Conservation (phyloP, 1,140 invertebrate genomes). For the Lerema accius region DNA sequence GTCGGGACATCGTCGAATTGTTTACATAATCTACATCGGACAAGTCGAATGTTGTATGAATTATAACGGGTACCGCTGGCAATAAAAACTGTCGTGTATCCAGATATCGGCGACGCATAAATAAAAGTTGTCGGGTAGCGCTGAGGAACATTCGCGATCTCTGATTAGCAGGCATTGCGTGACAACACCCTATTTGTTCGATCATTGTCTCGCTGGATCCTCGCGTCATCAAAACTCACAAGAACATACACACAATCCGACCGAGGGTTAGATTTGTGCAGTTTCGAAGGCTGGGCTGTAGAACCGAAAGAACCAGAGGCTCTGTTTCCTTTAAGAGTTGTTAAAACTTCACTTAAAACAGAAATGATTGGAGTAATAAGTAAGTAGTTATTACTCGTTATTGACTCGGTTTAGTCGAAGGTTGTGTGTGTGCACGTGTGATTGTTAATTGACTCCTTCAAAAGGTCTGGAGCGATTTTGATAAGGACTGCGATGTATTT, state of each 20-base stretch:
- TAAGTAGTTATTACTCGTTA: no score
- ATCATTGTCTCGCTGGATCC: conserved; percentile 69
- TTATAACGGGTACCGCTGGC: conserved; percentile 53
- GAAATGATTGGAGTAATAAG: no score
- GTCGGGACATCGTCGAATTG: conserved; percentile 1
- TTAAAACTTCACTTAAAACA: no score
- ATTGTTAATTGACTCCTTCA: no score
- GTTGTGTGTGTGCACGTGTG: no score
- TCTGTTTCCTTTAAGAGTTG: no score
- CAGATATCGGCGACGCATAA: conserved; percentile 68
- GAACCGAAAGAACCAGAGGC: no score
- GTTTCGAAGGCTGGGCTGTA: not conserved
- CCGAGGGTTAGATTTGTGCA: not conserved
- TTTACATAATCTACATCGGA: conserved; percentile 32
- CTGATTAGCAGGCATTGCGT: conserved; percentile 70
- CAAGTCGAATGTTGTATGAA: conserved; percentile 50
- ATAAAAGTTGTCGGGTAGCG: conserved; percentile 65
- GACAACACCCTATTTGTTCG: conserved; percentile 75
- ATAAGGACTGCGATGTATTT: no score
- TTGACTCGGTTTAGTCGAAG: no score
- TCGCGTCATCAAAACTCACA: conserved; percentile 56
- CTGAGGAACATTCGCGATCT: conserved; percentile 59
- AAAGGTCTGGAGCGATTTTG: no score
- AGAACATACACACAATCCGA: conserved; percentile 58
- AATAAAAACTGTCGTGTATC: conserved; percentile 63